Evolutionary conservation across 1,140 invertebrate species (phyloP), one percentile per base, ranked within the genome.

Genomic region (Drosophila rhopaloa): DNA sequence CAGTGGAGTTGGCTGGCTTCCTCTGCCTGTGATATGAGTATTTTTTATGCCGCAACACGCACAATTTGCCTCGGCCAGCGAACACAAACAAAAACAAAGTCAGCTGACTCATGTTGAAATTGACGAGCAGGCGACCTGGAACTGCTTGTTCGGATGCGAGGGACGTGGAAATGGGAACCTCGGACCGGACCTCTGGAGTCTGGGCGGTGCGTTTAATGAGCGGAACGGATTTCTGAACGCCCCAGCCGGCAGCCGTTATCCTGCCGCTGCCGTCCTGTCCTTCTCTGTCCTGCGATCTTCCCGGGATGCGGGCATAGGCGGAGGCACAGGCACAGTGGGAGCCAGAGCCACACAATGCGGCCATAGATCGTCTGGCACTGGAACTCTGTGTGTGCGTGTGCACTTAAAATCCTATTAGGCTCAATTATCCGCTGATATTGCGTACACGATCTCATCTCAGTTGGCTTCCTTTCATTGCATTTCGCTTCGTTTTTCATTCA

Each of bases 331-430:
- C 65, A 68, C 84, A 89, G 83, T 90, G 82, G 86, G 75, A 82
- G 71, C 72, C 73, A 78, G 56, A 73, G 73, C 71, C 77, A 77
- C 71, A 75, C 71, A 75, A 76, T 76, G 56, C 19, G 68, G 11
- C 55, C 73, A 67, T 73, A 61, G 67, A 72, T 53, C 56, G 57
- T 54, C 59, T 62, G 48, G 67, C 73, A 56, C 9, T 62, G 14
- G 61, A 27, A 10, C n/a, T 62, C 37, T 38, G 6, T 63, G 16
- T 72, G 50, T 68, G 83, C 74, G 73, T 62, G 79, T 74, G 81
- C 84, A 91, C 89, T 91, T 91, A 91, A 91, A 91, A 91, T 91
- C 83, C 88, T 91, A 91, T 91, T 91, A 91, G 89, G 81, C 81
- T 91, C 89, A 91, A 91, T 91, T 91, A 91, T 91, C 89, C 89